Evolutionary conservation across 2,888 invertebrate genomes (phyloP), one percentile per base, ranked within the genome.

Genomic region (Eristalinus aeneus): DNA sequence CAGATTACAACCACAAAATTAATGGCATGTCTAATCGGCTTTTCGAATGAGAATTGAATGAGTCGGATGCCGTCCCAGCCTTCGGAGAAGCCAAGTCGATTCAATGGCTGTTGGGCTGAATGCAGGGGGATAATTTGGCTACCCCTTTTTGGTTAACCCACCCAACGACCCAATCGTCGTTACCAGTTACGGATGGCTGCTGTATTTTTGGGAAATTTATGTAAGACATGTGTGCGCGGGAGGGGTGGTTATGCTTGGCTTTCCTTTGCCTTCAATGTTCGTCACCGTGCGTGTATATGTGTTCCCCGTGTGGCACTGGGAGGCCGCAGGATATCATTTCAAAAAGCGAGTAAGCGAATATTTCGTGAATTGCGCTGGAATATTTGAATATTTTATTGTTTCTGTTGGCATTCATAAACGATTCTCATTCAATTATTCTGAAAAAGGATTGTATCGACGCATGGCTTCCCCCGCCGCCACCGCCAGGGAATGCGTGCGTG

Each of bases 21-120:
- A 85, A 85, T 85, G 85, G 81, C 81, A 85, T 85, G 81, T 85
- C 85, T 85, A 85, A 85, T 81, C 85, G 85, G 85, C 85, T 85
- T 85, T 85, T 60, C 81, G 81, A 85, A 85, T 72, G 76, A 46
- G 81, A 80, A 76, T 80, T 73, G 85, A 85, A 85, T 81, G 81
- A 77, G 85, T 64, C 76, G 58, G 39, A 56, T 64, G 75, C 31
- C 1, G 2, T 36, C 39, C 58, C 20, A n/a, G 69, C 58, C 61
- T 69, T 11, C 11, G 60, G 22, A 58, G 74, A 83, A 78, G n/a
- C 39, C 65, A 54, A 75, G 69, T 64, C 68, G 68, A 58, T 72
- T 63, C 32, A 46, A 60, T 63, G 11, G 20, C 12, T 34, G 16
- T n/a, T 11, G 20, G 34, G 61, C 20, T 27, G 36, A 60, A 67